Evolutionary conservation across 2,113 vertebrate genomes (phyloP).

Genomic region (Silurus asotus): DNA sequence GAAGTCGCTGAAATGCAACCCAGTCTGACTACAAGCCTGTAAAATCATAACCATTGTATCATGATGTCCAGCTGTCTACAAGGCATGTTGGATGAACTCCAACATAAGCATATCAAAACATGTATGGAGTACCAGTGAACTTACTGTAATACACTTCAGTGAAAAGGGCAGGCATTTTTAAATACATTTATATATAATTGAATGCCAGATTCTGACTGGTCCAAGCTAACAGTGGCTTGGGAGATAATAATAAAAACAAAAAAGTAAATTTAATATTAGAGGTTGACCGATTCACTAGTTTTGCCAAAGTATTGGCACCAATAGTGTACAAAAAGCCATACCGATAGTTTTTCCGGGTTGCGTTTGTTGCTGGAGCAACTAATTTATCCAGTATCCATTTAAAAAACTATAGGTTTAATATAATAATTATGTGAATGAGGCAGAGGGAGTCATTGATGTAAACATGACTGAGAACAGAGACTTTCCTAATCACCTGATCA

Average conservation of each 20-base stretch:
- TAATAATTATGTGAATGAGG: no score
- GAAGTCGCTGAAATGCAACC: slow-evolving; percentile 60
- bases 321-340: no score
- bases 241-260: background rate
- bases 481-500: no score
- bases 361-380: no score
- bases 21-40: background rate
- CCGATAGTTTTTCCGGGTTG: no score
- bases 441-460: no score
- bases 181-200: background rate
- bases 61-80: slow-evolving; percentile 16
- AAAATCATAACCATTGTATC: background rate
- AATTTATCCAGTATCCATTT: no score
- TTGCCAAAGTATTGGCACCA: no score
- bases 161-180: background rate
- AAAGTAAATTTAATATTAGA: background rate
- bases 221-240: background rate
- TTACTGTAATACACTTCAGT: background rate
- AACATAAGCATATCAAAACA: slow-evolving; percentile 7
- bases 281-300: no score
- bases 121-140: background rate
- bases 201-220: background rate
- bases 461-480: no score
- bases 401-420: no score
- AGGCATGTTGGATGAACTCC: background rate